These are phyloP conservation scores for Meles meles DNA, from an alignment of 2,113 vertebrate species.

Conservation along the genomic window DNA sequence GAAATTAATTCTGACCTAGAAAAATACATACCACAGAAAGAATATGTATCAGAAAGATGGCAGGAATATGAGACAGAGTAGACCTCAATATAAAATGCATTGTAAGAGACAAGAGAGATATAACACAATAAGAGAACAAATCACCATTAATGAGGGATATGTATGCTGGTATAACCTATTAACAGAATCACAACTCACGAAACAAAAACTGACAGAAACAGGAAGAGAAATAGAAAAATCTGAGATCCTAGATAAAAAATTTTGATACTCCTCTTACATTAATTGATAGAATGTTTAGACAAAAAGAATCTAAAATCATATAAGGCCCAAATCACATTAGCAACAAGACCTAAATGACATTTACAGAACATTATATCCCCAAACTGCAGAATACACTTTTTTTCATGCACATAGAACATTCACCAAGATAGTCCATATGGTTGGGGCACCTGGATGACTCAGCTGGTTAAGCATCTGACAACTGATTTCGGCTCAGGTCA, in stretches of 20 bases:
- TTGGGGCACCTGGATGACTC: not conserved
- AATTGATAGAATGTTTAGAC: not conserved
- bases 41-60: not conserved
- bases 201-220: not conserved
- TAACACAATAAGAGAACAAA: not conserved
- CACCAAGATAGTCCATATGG: not conserved
- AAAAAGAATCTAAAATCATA: slow-evolving; percentile 2
- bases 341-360: not conserved
- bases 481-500: not conserved
- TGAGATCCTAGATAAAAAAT: not conserved
- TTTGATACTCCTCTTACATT: not conserved
- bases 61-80: not conserved
- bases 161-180: not conserved
- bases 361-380: not conserved
- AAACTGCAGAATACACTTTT: not conserved
- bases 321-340: not conserved
- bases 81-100: not conserved
- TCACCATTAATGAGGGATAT: not conserved
- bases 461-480: not conserved
- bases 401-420: not conserved
- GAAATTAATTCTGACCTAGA: not conserved
- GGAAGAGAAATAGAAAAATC: not conserved
- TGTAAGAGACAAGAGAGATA: not conserved
- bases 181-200: not conserved
- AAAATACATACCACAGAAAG: not conserved